Evolutionary conservation across 2,888 invertebrate species (phyloP).

Genomic region (Drosophila nr. perissopoda): DNA sequence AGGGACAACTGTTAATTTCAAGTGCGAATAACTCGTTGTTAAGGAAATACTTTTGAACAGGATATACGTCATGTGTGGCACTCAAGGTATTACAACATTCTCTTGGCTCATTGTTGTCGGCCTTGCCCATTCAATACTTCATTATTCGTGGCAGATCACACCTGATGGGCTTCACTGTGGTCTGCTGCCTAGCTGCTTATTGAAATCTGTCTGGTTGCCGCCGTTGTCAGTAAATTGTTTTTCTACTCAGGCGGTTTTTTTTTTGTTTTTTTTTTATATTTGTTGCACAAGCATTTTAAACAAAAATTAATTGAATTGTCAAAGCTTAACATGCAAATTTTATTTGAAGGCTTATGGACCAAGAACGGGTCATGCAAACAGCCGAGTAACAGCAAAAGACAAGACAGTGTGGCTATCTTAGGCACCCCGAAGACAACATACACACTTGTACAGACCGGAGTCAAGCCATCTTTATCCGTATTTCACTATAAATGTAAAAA

Average conservation of each 20-base stretch:
- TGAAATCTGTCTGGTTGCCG: conserved; percentile 22
- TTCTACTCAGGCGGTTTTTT: conserved; percentile 5
- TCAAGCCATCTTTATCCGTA: not conserved
- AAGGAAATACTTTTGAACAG: conserved; percentile 16
- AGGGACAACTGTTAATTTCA: not conserved
- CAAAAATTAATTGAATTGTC: conserved; percentile 71
- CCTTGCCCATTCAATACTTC: conserved; percentile 26
- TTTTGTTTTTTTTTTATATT: conserved; percentile 2
- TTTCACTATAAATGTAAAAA: not conserved
- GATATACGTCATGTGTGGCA: conserved; percentile 16
- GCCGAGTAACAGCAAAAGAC: not conserved
- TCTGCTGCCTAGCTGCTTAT: conserved; percentile 25
- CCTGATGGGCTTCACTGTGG: conserved; percentile 37
- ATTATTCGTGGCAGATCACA: not conserved
- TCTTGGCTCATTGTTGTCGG: conserved; percentile 23
- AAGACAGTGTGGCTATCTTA: not conserved
- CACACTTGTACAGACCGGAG: not conserved
- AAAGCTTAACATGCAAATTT: conserved; percentile 48
- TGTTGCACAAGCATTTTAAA: conserved; percentile 8
- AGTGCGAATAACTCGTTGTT: conserved; percentile 21
- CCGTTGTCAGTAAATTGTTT: conserved; percentile 20
- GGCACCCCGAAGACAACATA: not conserved
- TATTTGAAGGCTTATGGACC: conserved; percentile 23
- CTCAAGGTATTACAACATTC: conserved; percentile 38
- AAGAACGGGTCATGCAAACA: conserved; percentile 29